Evolutionary conservation across 92 coral and sea anemone genomes (phyloP).

Genomic region (Epizoanthus ramosus): DNA sequence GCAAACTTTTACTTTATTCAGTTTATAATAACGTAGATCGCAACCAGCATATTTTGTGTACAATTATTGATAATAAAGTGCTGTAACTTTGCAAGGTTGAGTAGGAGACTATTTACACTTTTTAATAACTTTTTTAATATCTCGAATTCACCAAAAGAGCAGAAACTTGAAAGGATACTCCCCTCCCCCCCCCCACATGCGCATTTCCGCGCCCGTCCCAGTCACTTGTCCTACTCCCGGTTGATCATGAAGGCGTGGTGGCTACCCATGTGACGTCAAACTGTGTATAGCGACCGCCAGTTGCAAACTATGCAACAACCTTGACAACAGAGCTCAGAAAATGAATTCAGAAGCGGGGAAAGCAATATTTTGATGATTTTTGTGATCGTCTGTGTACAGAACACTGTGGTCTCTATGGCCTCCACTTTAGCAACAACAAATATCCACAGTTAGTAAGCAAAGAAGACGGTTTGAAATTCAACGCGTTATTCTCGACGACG

Average conservation of each 20-base stretch:
- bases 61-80: background rate
- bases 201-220: too few relatives aligned
- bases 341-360: constrained; percentile 21
- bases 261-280: constrained; percentile 58
- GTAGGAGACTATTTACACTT: background rate
- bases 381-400: constrained; percentile 30
- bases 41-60: background rate
- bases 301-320: constrained; percentile 33
- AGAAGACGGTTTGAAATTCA: constrained; percentile 1
- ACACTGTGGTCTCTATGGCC: constrained; percentile 67
- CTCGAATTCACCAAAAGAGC: too few relatives aligned
- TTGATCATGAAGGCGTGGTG: background rate
- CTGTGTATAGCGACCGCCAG: constrained; percentile 57
- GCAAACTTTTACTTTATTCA: too few relatives aligned
- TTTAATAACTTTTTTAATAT: too few relatives aligned
- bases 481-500: constrained; percentile 16
- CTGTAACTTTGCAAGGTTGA: background rate
- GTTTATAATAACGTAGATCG: too few relatives aligned
- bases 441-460: constrained; percentile 23
- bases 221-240: background rate
- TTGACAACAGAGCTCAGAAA: constrained; percentile 54
- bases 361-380: constrained; percentile 33
- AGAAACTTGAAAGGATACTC: too few relatives aligned
- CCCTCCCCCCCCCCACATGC: too few relatives aligned
- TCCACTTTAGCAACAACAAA: constrained; percentile 38